These are phyloP conservation scores for Hemiprocne comata DNA, from an alignment of 2,113 vertebrate genomes.

Conservation along the genomic window DNA sequence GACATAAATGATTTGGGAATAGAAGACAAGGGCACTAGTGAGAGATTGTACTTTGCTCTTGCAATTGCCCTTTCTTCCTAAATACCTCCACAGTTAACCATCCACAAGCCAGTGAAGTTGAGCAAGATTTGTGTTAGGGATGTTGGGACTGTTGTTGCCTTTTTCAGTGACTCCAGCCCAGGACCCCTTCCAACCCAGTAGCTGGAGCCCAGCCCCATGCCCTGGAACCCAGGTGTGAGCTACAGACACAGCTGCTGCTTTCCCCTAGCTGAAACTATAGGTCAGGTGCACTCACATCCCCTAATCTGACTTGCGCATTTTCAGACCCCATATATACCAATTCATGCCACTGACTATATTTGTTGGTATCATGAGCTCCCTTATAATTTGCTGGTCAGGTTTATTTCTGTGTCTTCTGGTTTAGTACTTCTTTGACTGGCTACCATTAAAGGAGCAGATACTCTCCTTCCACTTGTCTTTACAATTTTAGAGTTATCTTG, in stretches of 20 bases:
- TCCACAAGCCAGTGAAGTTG: neutral
- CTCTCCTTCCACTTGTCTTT: neutral
- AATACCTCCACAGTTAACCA: neutral
- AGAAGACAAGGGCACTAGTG: neutral
- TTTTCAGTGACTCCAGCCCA: neutral
- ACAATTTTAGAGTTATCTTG: neutral
- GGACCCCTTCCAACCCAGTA: neutral
- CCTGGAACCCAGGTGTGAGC: neutral
- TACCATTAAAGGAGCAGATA: neutral
- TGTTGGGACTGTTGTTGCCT: neutral
- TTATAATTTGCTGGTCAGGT: neutral
- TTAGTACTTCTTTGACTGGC: neutral
- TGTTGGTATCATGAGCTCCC: neutral
- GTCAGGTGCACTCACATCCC: accelerated
- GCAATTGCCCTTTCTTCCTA: neutral
- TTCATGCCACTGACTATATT: neutral
- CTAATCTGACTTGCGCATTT: neutral
- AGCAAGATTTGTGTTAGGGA: neutral
- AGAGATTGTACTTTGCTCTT: neutral
- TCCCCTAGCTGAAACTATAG: neutral
- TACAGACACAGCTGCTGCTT: neutral
- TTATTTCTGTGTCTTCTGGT: neutral
- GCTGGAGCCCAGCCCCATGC: neutral
- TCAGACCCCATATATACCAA: too few species aligned
- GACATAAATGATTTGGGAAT: neutral